Evolutionary conservation across 1,140 invertebrate genomes (phyloP).

Genomic region (Drosophila murphyi): DNA sequence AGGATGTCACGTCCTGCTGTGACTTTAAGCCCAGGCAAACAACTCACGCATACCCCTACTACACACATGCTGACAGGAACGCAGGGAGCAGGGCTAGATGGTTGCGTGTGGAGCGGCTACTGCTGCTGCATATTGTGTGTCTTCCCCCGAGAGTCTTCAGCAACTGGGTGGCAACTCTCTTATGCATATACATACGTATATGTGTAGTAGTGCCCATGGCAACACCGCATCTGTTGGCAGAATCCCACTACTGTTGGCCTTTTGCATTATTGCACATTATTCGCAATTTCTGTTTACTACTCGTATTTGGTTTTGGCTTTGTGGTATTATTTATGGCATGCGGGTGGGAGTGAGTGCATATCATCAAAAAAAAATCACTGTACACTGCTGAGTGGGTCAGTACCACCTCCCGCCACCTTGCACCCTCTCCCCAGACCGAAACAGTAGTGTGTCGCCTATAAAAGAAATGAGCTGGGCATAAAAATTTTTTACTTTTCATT

Average conservation of each 20-base stretch:
- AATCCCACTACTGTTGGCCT: slow-evolving; percentile 59
- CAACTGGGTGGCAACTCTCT: background rate
- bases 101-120: background rate
- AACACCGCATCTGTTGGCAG: slow-evolving; percentile 6
- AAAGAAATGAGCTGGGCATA: slow-evolving; percentile 66
- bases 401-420: slow-evolving; percentile 21
- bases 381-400: slow-evolving; percentile 63
- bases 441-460: slow-evolving; percentile 42
- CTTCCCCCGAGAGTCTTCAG: slow-evolving; percentile 5
- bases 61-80: slow-evolving; percentile 7
- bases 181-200: slow-evolving; percentile 3
- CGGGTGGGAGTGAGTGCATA: slow-evolving; percentile 23
- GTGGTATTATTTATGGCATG: slow-evolving; percentile 72
- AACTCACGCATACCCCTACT: slow-evolving; percentile 42
- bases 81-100: background rate
- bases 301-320: slow-evolving; percentile 78
- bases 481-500: slow-evolving; percentile 76
- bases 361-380: slow-evolving; percentile 64
- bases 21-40: slow-evolving; percentile 72
- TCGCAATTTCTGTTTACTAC: slow-evolving; percentile 77
- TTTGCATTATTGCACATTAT: slow-evolving; percentile 82
- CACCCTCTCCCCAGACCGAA: background rate
- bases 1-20: slow-evolving; percentile 82
- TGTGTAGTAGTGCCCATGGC: background rate
- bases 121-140: background rate